These are phyloP conservation scores for Metridium senile DNA, from an alignment of 92 coral and sea anemone genomes.

Conservation along the genomic window DNA sequence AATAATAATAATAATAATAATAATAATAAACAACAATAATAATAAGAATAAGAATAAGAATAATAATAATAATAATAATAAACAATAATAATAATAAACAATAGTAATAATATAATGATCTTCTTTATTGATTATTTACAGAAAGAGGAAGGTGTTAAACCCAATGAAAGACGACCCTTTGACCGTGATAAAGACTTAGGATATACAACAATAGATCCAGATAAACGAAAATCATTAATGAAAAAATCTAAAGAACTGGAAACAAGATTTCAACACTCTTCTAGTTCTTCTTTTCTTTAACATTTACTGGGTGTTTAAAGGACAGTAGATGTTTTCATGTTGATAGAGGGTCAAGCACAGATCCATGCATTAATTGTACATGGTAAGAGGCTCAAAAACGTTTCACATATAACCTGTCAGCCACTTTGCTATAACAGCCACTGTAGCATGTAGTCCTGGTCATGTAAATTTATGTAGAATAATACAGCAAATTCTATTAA, in stretches of 20 bases:
- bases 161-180: slow-evolving; percentile 86
- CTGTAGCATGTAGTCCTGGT: too few species aligned
- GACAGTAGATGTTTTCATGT: neutral
- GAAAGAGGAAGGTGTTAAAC: slow-evolving; percentile 72
- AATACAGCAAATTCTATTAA: too few species aligned
- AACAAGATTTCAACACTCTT: slow-evolving; percentile 74
- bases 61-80: too few species aligned
- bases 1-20: too few species aligned
- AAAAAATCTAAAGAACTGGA: slow-evolving; percentile 89
- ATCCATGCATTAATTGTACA: too few species aligned
- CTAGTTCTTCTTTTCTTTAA: slow-evolving; percentile 77
- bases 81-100: neutral
- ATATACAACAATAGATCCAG: slow-evolving; percentile 65
- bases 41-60: too few species aligned
- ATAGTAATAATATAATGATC: neutral
- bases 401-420: too few species aligned
- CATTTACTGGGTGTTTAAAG: neutral
- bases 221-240: slow-evolving; percentile 77
- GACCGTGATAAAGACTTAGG: slow-evolving; percentile 91
- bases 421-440: too few species aligned
- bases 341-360: too few species aligned
- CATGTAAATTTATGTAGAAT: too few species aligned
- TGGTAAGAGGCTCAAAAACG: too few species aligned
- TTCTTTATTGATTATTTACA: slow-evolving; percentile 14
- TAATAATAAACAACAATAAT: too few species aligned